Percentiles rank a stretch among this genome's conserved stretches.
phyloP scores from a whole-genome alignment of 2,888 invertebrate species.

The Phasia obesa region DNA sequence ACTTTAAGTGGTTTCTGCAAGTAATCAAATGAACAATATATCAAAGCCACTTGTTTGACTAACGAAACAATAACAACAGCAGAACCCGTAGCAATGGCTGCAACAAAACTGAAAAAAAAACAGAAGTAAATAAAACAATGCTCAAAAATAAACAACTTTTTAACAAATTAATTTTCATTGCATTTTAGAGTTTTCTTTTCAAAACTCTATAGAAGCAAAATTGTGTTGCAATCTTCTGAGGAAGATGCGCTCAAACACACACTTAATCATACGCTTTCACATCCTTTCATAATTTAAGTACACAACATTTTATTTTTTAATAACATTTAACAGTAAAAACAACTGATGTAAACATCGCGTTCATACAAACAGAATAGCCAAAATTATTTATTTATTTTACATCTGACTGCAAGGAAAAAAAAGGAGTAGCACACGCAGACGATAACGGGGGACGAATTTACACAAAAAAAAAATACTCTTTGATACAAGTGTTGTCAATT shows the following conservation, averaged over 20 bases:
- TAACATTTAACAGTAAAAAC: conserved; percentile 44
- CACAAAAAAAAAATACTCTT: neutral
- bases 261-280: neutral
- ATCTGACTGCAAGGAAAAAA: neutral
- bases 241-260: conserved; percentile 17
- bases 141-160: conserved; percentile 43
- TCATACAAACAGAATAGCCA: conserved; percentile 8
- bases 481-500: conserved; percentile 14
- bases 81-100: conserved; percentile 7
- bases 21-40: conserved; percentile 70
- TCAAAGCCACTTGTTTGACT: conserved; percentile 65
- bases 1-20: conserved; percentile 69
- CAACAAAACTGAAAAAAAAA: conserved; percentile 16
- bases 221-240: conserved; percentile 18
- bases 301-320: conserved; percentile 37
- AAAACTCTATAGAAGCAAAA: conserved; percentile 30
- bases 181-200: conserved; percentile 53
- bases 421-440: neutral
- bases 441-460: neutral
- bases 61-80: conserved; percentile 39
- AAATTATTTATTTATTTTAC: conserved; percentile 15
- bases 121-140: conserved; percentile 17
- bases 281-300: neutral
- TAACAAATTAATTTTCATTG: conserved; percentile 63
- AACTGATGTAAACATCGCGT: conserved; percentile 22